Percentiles rank a stretch among this genome's conserved stretches.
Evolutionary conservation across 2,888 invertebrate species (phyloP).

Genomic region (Trissolcus japonicus): DNA sequence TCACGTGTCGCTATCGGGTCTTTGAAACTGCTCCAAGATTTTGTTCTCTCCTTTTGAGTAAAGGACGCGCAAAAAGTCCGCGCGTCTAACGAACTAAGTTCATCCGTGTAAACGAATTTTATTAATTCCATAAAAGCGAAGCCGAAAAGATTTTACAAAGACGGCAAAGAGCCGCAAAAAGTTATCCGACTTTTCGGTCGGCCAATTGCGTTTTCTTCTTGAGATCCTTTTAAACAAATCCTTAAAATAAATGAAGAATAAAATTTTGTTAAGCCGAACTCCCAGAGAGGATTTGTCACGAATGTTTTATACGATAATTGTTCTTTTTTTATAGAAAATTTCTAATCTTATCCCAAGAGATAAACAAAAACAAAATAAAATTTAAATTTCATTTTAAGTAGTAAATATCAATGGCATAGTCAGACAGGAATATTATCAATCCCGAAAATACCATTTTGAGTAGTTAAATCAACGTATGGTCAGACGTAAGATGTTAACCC

Average conservation of each 20-base stretch:
- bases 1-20: constrained; percentile 20
- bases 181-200: constrained; percentile 10
- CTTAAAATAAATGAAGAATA: background rate
- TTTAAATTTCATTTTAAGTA: no score
- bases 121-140: constrained; percentile 32
- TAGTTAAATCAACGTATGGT: no score
- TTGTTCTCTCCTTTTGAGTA: constrained; percentile 27
- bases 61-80: constrained; percentile 4
- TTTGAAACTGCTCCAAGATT: constrained; percentile 29
- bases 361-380: no score
- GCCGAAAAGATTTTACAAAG: constrained; percentile 24
- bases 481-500: no score
- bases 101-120: constrained; percentile 40
- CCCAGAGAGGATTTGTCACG: background rate
- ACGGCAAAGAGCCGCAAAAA: constrained; percentile 7
- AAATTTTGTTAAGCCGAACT: background rate
- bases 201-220: constrained; percentile 7
- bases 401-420: no score
- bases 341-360: no score
- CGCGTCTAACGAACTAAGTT: constrained; percentile 23
- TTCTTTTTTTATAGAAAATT: background rate
- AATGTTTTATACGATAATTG: background rate
- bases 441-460: no score
- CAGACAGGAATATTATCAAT: no score
- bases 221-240: background rate